These are phyloP conservation scores for Sinonovacula constricta DNA, from an alignment of 1,140 invertebrate species.

Conservation along the genomic window DNA sequence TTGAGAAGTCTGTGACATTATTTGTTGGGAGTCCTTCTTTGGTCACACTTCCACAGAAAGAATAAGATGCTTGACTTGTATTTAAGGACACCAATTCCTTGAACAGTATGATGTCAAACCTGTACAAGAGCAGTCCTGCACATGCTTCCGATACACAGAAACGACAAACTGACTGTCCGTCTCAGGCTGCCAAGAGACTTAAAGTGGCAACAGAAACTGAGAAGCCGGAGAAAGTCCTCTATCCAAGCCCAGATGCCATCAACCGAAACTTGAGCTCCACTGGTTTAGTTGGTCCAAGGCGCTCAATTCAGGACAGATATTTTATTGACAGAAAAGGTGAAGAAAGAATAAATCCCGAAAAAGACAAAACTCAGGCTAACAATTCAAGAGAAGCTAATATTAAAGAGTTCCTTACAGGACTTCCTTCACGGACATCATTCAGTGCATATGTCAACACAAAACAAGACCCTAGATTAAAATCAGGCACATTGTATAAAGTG, in stretches of 20 bases:
- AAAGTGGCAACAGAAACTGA: neutral
- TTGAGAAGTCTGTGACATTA: neutral
- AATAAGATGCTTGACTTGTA: neutral
- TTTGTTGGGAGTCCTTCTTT: neutral
- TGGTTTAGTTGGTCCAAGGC: slow-evolving; percentile 33
- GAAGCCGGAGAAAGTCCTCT: slow-evolving; percentile 17
- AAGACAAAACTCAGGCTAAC: neutral
- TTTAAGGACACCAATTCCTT: slow-evolving; percentile 69
- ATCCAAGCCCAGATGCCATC: slow-evolving; percentile 33
- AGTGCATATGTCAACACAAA: slow-evolving; percentile 33
- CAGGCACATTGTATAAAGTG: slow-evolving; percentile 14
- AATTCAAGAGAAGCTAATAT: slow-evolving; percentile 42
- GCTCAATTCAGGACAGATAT: slow-evolving; percentile 16
- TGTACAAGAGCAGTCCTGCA: slow-evolving; percentile 62
- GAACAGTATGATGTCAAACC: slow-evolving; percentile 66
- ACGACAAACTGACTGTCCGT: neutral
- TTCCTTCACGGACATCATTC: slow-evolving; percentile 20
- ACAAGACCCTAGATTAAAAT: slow-evolving; percentile 27
- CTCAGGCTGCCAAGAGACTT: neutral
- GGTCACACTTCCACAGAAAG: neutral
- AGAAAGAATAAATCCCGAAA: neutral
- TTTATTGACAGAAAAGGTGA: slow-evolving; percentile 42
- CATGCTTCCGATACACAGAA: slow-evolving; percentile 5
- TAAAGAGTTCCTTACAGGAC: slow-evolving; percentile 25
- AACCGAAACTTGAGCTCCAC: slow-evolving; percentile 28